phyloP scores from a whole-genome alignment of 37 sponge, comb jelly and placozoan species.

The Mnemiopsis leidyi region DNA sequence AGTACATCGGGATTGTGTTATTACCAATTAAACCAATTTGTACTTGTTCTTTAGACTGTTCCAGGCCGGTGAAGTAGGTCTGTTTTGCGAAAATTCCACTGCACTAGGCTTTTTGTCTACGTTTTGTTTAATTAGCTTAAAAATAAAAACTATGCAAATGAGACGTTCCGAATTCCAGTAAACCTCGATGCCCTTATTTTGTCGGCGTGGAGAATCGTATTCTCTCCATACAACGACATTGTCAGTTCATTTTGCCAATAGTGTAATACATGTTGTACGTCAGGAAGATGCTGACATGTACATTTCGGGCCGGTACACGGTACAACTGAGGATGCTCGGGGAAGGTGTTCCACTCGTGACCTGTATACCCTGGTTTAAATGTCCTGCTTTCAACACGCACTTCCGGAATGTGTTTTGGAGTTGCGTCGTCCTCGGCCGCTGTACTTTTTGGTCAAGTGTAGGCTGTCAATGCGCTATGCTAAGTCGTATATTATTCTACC shows the following conservation, averaged over 20 bases:
- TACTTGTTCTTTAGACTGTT: background rate
- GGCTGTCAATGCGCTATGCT: background rate
- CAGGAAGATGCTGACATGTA: too few relatives aligned
- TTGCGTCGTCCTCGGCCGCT: background rate
- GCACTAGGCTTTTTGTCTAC: background rate
- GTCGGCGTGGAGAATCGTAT: too few relatives aligned
- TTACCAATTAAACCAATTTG: background rate
- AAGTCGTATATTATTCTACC: background rate
- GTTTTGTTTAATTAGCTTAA: background rate
- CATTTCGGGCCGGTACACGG: background rate
- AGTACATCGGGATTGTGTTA: background rate
- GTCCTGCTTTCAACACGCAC: background rate
- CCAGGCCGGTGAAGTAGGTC: background rate
- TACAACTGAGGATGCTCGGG: background rate
- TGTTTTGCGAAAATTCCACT: background rate
- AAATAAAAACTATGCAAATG: background rate
- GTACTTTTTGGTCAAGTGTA: background rate
- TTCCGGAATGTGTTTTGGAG: background rate
- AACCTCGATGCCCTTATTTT: too few relatives aligned
- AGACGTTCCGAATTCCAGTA: too few relatives aligned
- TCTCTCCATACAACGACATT: too few relatives aligned
- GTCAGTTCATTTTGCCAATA: too few relatives aligned
- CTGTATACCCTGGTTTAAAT: background rate
- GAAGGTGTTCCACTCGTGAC: background rate
- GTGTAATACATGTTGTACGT: too few relatives aligned